These are phyloP conservation scores for Cherax quadricarinatus DNA, from an alignment of 1,140 invertebrate genomes.

Conservation along the genomic window DNA sequence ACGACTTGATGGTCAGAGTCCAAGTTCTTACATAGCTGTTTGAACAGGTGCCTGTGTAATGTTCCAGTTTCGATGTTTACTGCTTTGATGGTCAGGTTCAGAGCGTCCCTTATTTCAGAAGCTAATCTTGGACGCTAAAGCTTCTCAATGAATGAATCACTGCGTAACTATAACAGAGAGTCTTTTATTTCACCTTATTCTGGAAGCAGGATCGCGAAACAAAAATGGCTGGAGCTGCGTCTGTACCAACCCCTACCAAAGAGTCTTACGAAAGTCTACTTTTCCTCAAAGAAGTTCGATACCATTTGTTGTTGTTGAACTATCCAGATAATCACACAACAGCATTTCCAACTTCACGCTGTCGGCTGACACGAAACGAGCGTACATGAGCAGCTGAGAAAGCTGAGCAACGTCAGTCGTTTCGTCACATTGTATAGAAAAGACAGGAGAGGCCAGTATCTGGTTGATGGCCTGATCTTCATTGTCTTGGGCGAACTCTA, in stretches of 20 bases:
- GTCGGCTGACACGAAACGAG: background rate
- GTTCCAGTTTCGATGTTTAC: background rate
- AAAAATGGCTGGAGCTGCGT: conserved; percentile 16
- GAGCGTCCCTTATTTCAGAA: background rate
- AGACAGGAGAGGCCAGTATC: background rate
- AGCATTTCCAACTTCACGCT: conserved; percentile 20
- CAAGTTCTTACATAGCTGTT: conserved; percentile 7
- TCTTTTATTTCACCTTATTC: background rate
- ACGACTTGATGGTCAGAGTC: conserved; percentile 1
- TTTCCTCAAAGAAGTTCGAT: conserved; percentile 8
- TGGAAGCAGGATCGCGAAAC: conserved; percentile 22
- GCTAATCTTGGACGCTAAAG: conserved; percentile 23
- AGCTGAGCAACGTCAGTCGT: background rate
- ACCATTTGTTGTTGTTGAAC: conserved; percentile 26
- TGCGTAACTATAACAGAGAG: background rate
- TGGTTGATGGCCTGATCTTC: background rate
- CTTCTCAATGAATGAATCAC: conserved; percentile 33
- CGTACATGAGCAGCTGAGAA: conserved; percentile 25
- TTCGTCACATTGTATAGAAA: conserved; percentile 27
- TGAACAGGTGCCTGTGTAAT: background rate
- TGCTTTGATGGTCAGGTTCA: conserved; percentile 17
- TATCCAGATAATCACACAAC: background rate
- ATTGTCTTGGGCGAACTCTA: background rate
- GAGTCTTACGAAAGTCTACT: conserved; percentile 1
- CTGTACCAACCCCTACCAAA: conserved; percentile 5